Evolutionary conservation across 2,888 invertebrate species (phyloP).

Genomic region (Ditula angustiorana): DNA sequence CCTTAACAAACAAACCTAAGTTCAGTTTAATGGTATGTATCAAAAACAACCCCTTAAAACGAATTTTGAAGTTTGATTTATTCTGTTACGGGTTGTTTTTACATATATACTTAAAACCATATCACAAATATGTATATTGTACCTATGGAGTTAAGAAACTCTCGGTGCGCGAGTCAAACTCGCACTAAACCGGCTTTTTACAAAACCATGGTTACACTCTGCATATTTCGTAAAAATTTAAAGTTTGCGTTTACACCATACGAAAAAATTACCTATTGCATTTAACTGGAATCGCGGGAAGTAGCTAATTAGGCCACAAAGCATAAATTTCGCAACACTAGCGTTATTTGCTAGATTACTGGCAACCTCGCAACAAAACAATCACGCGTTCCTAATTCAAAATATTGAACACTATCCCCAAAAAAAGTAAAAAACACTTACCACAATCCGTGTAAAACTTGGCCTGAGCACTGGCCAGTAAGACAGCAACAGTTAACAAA

Average conservation of each 20-base stretch:
- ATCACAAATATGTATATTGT: too few relatives aligned
- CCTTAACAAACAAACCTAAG: too few relatives aligned
- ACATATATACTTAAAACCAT: too few relatives aligned
- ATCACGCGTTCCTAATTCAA: neutral
- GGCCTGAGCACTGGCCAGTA: conserved; percentile 71
- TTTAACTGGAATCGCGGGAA: neutral
- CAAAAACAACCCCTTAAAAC: too few relatives aligned
- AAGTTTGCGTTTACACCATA: neutral
- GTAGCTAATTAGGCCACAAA: neutral
- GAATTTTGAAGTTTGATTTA: too few relatives aligned
- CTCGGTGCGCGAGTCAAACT: too few relatives aligned
- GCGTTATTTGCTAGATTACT: neutral
- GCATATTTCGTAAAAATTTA: neutral
- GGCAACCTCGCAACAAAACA: neutral
- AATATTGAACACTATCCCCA: neutral
- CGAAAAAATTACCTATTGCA: neutral
- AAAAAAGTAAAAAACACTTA: conserved; percentile 51
- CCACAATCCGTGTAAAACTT: conserved; percentile 80
- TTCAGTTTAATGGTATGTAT: too few relatives aligned
- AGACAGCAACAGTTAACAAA: conserved; percentile 59
- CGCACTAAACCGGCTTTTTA: too few relatives aligned
- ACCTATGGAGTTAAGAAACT: too few relatives aligned
- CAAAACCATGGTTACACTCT: too few relatives aligned
- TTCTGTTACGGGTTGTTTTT: too few relatives aligned
- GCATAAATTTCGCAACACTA: neutral